Evolutionary conservation across 2,797 vertebrate species (phyloP).

Genomic region (Avahi laniger): DNA sequence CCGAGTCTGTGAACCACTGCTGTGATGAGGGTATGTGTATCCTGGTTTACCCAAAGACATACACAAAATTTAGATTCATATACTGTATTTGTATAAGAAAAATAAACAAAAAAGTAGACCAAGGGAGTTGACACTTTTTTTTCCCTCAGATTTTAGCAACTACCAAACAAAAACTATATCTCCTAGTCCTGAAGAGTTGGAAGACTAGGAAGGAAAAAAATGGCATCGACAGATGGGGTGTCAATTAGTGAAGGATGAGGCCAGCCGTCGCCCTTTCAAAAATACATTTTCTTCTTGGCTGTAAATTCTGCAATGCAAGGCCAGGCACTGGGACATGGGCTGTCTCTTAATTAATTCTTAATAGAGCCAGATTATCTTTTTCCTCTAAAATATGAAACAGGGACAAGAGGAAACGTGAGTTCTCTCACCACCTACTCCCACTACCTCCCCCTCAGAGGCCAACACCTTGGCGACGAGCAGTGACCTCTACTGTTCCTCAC

Average conservation of each 20-base stretch:
- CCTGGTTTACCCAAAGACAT: background rate
- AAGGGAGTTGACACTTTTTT: background rate
- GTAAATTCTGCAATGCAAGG: slow-evolving; percentile 46
- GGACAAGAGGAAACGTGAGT: background rate
- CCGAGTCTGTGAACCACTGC: background rate
- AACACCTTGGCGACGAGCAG: background rate
- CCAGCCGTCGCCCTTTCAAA: slow-evolving; percentile 17
- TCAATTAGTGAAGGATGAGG: background rate
- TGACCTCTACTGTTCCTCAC: background rate
- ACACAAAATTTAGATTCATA: background rate
- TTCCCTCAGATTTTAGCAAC: slow-evolving; percentile 34
- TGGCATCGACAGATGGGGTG: slow-evolving; percentile 51
- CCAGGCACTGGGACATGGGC: background rate
- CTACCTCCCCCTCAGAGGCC: background rate
- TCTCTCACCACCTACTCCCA: background rate
- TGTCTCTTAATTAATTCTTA: slow-evolving; percentile 33
- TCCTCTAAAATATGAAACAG: slow-evolving; percentile 26
- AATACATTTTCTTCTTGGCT: slow-evolving; percentile 61
- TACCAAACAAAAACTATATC: background rate
- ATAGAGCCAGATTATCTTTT: slow-evolving; percentile 45
- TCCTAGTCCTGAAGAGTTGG: slow-evolving; percentile 35
- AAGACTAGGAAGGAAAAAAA: slow-evolving; percentile 47
- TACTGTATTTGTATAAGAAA: slow-evolving; percentile 9
- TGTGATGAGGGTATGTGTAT: background rate
- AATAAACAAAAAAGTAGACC: slow-evolving; percentile 16